Base-by-base conservation (phyloP, 2,888 invertebrate genomes). In the Buathra laborator region DNA sequence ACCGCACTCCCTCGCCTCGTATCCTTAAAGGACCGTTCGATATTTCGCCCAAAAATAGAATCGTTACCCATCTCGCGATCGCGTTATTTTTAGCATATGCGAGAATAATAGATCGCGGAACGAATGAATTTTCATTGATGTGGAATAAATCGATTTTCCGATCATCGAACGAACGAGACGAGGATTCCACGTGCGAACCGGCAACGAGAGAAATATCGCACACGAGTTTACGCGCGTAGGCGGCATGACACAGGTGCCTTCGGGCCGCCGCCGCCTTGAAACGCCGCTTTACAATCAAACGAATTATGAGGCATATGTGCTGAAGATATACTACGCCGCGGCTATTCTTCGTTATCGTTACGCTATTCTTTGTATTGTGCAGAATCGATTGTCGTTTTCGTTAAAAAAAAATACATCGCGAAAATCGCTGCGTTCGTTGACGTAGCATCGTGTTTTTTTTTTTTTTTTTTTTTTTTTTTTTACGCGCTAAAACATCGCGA, bases 231-330 rank as follows among this genome's bases (percentile, higher is more conserved):
- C 80, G 74, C 82, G 66, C 78, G 86, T 86, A 81, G 86, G 86
- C 83, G 85, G 62, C 46, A 74, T 48, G 62, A 74, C 83, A 80
- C 86, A 86, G 85, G 85, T 86, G 86, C 84, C 85, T 85, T 71
- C 76, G 79, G 85, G 85, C 85, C n/a, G 46, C n/a, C 74, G 74
- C n/a, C 74, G 74, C 62, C 74, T 74, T 74, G 44, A 16, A 32
- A 62, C 59, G 29, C 46, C 46, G 62, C 32, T 59, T 29, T 43
- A 74, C 62, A 16, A 62, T 10, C 46, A 7, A 62, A 48, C 74
- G 62, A 46, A 46, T 48, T 37, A 32, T 24, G 64, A 56, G 32
- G 46, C 72, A 62, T 16, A 32, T 12, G 51, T n/a, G 53, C 51
- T 29, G n/a, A 72, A 72, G 56, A 72, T 44, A 24, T 24, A 24